Percentiles rank a stretch among this genome's conserved stretches.
These are phyloP conservation scores for Hyaena hyaena DNA, from an alignment of 2,113 vertebrate genomes.

Conservation along the genomic window DNA sequence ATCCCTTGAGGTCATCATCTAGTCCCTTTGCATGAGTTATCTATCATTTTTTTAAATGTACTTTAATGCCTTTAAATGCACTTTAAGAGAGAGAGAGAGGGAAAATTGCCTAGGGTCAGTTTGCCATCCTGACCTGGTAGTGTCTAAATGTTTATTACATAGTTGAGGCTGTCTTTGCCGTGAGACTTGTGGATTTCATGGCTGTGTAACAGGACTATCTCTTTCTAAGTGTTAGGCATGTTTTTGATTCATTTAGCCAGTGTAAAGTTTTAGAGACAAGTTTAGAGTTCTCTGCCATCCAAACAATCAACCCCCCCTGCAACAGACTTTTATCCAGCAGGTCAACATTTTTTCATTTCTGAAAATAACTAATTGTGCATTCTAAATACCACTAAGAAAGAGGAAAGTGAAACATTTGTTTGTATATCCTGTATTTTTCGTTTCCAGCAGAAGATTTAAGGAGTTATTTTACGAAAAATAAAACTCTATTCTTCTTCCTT, in stretches of 20 bases:
- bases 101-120: neutral
- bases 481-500: conserved; percentile 19
- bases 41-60: neutral
- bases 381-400: neutral
- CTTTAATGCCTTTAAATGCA: neutral
- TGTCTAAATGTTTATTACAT: neutral
- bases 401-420: neutral
- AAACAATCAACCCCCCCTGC: conserved; percentile 27
- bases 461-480: conserved; percentile 9
- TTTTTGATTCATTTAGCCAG: neutral
- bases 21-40: neutral
- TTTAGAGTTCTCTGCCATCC: neutral
- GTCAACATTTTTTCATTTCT: conserved; percentile 59
- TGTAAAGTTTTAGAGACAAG: neutral
- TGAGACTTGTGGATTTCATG: neutral
- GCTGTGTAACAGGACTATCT: neutral
- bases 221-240: neutral
- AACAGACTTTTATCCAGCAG: neutral
- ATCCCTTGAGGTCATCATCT: neutral
- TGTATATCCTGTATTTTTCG: neutral
- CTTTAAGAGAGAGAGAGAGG: neutral
- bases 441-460: neutral
- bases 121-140: neutral
- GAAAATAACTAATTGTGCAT: conserved; percentile 15
- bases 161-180: neutral